Conservation (phyloP, 2,888 invertebrate species). For the Drosophila subsilvestris region DNA sequence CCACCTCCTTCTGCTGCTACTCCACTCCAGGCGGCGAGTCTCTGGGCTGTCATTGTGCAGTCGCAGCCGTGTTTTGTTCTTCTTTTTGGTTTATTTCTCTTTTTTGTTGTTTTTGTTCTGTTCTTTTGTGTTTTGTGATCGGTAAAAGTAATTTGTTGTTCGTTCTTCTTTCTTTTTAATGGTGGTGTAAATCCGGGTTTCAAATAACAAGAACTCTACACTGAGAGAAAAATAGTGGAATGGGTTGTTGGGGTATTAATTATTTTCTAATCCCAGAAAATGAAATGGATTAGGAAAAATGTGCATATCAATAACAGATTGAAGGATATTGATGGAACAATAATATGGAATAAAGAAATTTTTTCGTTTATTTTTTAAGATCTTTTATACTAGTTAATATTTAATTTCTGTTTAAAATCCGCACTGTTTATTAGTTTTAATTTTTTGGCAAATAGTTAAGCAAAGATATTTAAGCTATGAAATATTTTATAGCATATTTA, state of each 20-base stretch:
- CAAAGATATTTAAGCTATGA: too few relatives aligned
- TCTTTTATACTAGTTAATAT: too few relatives aligned
- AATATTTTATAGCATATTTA: too few relatives aligned
- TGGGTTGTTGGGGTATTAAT: neutral
- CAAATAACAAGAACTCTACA: slow-evolving; percentile 64
- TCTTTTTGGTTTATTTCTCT: slow-evolving; percentile 23
- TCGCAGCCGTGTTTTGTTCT: slow-evolving; percentile 30
- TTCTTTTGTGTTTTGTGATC: slow-evolving; percentile 48
- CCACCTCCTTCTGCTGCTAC: slow-evolving; percentile 16
- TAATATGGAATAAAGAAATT: too few relatives aligned
- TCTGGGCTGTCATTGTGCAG: slow-evolving; percentile 40
- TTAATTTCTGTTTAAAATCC: too few relatives aligned
- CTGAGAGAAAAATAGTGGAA: slow-evolving; percentile 45
- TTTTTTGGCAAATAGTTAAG: neutral
- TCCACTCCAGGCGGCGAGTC: neutral
- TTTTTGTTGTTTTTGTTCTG: slow-evolving; percentile 1
- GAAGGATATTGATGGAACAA: too few relatives aligned
- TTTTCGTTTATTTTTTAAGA: too few relatives aligned
- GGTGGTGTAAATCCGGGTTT: slow-evolving; percentile 75
- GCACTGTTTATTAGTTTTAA: neutral
- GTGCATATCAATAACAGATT: neutral
- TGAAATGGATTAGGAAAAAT: neutral
- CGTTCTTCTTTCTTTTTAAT: slow-evolving; percentile 67
- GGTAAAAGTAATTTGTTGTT: slow-evolving; percentile 75
- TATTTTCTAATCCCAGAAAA: too few relatives aligned